Percentiles rank a stretch among this genome's conserved stretches.
phyloP scores from a whole-genome alignment of 2,888 invertebrate genomes.

The Griposia aprilina region DNA sequence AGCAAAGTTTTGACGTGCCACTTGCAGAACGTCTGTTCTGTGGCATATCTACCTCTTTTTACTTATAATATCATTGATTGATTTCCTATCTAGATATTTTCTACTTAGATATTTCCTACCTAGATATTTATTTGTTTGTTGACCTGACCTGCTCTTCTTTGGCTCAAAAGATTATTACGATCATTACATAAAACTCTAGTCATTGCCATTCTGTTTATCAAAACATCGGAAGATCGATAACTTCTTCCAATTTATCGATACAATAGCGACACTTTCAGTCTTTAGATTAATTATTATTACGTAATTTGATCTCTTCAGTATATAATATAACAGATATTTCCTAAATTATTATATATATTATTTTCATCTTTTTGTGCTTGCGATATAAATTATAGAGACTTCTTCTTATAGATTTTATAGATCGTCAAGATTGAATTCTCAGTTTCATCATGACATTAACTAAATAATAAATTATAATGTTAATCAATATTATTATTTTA shows the following conservation, averaged over 20 bases:
- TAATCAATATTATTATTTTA: neutral
- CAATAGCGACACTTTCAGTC: slow-evolving; percentile 26
- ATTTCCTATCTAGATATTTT: too few relatives aligned
- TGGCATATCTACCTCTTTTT: too few relatives aligned
- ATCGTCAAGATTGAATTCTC: neutral
- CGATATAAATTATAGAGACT: neutral
- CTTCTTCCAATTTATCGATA: slow-evolving; percentile 19
- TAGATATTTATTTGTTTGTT: slow-evolving; percentile 15
- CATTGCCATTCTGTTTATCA: neutral
- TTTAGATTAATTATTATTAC: slow-evolving; percentile 14
- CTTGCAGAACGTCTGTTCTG: too few relatives aligned
- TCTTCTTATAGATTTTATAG: neutral
- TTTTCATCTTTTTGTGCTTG: neutral
- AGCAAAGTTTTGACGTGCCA: neutral
- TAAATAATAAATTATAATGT: neutral
- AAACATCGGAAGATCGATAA: slow-evolving; percentile 3
- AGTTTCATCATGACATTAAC: slow-evolving; percentile 9
- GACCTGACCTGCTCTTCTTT: slow-evolving; percentile 16
- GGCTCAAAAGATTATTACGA: neutral
- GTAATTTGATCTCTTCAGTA: neutral
- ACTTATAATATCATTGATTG: too few relatives aligned
- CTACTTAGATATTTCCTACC: slow-evolving; percentile 11
- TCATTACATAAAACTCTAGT: slow-evolving; percentile 28
- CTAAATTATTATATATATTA: neutral
- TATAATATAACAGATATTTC: neutral